Conservation (phyloP, 2,113 vertebrate species). For the Malurus melanocephalus region DNA sequence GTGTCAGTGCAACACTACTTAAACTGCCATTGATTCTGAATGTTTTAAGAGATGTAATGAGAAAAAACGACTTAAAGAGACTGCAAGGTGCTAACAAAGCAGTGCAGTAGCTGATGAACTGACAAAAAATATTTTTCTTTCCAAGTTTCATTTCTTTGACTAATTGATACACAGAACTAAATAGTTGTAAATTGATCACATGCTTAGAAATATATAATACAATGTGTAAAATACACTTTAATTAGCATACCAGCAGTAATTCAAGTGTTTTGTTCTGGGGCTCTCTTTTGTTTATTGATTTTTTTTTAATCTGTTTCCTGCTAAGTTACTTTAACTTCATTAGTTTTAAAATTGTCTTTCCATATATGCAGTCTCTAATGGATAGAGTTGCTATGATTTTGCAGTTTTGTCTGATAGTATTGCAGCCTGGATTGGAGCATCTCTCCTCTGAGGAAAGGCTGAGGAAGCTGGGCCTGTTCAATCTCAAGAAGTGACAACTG, state of each 20-base stretch:
- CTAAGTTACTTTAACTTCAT: background rate
- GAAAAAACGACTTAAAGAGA: background rate
- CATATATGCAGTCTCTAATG: rapidly evolving
- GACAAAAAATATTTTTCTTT: background rate
- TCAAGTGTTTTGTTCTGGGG: background rate
- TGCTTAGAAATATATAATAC: background rate
- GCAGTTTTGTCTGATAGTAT: background rate
- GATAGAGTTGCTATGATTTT: background rate
- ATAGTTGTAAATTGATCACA: background rate
- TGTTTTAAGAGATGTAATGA: background rate
- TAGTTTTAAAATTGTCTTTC: background rate
- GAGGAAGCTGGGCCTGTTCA: background rate
- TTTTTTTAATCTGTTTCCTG: background rate
- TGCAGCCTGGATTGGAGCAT: background rate
- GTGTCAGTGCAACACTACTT: background rate
- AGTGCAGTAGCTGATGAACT: background rate
- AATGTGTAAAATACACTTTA: background rate
- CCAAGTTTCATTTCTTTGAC: background rate
- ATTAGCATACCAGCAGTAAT: background rate
- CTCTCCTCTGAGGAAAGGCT: background rate
- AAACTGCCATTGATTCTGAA: background rate
- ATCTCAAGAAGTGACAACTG: background rate
- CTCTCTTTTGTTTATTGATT: background rate
- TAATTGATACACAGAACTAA: background rate
- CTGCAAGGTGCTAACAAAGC: background rate